These are phyloP conservation scores for Augiades crinisus DNA, from an alignment of 2,888 invertebrate species.

Conservation along the genomic window DNA sequence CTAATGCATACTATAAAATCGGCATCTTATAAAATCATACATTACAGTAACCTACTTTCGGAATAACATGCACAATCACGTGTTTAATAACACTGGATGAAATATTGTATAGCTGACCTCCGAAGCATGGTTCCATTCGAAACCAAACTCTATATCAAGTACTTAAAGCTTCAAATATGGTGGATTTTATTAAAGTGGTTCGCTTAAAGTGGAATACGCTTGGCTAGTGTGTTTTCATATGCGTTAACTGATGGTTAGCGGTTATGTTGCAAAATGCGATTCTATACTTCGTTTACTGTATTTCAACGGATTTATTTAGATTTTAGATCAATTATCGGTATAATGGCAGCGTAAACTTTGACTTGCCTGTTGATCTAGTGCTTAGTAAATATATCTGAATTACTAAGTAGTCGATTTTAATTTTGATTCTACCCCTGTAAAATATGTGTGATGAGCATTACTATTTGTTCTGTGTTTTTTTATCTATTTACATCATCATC, in stretches of 20 bases:
- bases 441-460: too few relatives aligned
- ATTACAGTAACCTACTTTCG: constrained; percentile 33
- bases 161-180: neutral
- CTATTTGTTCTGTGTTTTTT: too few relatives aligned
- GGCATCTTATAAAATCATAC: constrained; percentile 11
- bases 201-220: constrained; percentile 6
- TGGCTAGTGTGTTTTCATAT: constrained; percentile 11
- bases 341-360: too few relatives aligned
- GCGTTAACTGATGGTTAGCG: constrained; percentile 15
- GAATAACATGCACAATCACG: constrained; percentile 40
- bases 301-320: too few relatives aligned
- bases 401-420: too few relatives aligned
- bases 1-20: neutral
- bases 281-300: too few relatives aligned
- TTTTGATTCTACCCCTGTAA: too few relatives aligned
- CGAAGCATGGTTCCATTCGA: neutral
- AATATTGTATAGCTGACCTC: constrained; percentile 14
- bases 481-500: too few relatives aligned
- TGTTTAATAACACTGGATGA: constrained; percentile 34
- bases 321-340: too few relatives aligned
- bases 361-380: too few relatives aligned
- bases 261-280: neutral
- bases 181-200: neutral
- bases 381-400: too few relatives aligned
- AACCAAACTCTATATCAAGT: neutral